Evolutionary conservation across 2,888 invertebrate genomes (phyloP), one percentile per base, ranked within the genome.

Genomic region (Labia minor): DNA sequence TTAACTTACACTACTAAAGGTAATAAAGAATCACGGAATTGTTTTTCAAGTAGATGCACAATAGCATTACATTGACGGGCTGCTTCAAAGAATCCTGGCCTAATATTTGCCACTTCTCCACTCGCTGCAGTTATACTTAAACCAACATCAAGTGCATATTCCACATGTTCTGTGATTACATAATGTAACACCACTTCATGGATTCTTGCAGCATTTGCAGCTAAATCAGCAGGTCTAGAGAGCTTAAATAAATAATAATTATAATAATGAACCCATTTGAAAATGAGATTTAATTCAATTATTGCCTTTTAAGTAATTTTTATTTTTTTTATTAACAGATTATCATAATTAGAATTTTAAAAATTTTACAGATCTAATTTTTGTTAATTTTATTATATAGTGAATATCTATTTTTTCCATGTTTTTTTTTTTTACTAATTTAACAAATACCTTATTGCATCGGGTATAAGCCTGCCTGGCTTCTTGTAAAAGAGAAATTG

Each of bases 141-240:
- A 0, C 95, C 97, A 62, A 97, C 78, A 76, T 98, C 98, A 2
- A 99, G 79, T 0, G 97, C 98, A 77, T 99, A 99, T 77, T 96
- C 95, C 0, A 98, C 90, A 76, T 97, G 97, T 72, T 99, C 96
- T 1, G 86, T 85, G 73, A 95, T 84, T 18, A 99, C 78, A 74
- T 90, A 89, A 70, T 92, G 90, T 21, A 95, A 80, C 65, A 96
- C 76, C 62, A 91, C 86, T 70, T 96, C 95, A 68, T 95, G 83
- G 16, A 98, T 83, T 70, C 88, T 87, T 0, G 87, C 80, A 0
- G 92, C 88, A 73, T 95, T 94, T 3, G 78, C 79, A 0, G 94
- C 83, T 33, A 90, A 76, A 71, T 96, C 95, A 65, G 86, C 84
- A 1, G 86, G 80, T 67, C 86, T 86, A 1, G 95, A 96, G 1